These are phyloP conservation scores for Bombylius major DNA, from an alignment of 2,888 invertebrate species.

Conservation along the genomic window DNA sequence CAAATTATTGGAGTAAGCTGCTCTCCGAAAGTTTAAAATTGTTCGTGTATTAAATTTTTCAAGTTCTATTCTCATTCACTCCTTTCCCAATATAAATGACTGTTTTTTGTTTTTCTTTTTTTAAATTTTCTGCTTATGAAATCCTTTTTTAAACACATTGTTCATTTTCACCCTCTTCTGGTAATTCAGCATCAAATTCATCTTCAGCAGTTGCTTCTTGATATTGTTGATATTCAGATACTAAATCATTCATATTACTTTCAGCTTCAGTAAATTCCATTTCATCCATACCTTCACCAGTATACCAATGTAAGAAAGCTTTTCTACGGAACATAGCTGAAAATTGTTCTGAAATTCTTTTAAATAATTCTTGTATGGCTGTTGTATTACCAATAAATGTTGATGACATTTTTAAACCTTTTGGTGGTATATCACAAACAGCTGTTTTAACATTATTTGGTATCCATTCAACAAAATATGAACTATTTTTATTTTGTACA, in stretches of 20 bases:
- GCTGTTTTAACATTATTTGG: constrained; percentile 73
- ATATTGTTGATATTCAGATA: constrained; percentile 87
- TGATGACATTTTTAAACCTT: constrained; percentile 63
- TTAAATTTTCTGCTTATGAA: too few relatives aligned
- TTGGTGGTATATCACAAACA: constrained; percentile 68
- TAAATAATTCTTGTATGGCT: constrained; percentile 63
- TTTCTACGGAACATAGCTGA: constrained; percentile 67
- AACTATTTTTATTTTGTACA: constrained; percentile 50
- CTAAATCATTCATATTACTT: constrained; percentile 84
- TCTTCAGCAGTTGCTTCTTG: constrained; percentile 84
- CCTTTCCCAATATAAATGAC: too few relatives aligned
- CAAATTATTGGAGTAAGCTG: too few relatives aligned
- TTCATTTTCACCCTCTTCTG: constrained; percentile 44
- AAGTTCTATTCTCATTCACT: too few relatives aligned
- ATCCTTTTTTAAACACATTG: constrained; percentile 28
- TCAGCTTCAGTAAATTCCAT: constrained; percentile 96
- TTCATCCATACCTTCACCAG: constrained; percentile 90
- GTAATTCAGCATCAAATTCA: constrained; percentile 73
- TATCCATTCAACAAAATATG: constrained; percentile 59
- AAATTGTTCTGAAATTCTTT: constrained; percentile 59
- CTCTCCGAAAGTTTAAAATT: too few relatives aligned
- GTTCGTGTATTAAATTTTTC: too few relatives aligned
- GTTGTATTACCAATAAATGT: constrained; percentile 68
- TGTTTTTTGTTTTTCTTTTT: too few relatives aligned
- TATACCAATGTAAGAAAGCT: constrained; percentile 79